Percentiles rank a stretch among this genome's conserved stretches.
Conservation (phyloP, 2,888 invertebrate species). For the Actias luna region DNA sequence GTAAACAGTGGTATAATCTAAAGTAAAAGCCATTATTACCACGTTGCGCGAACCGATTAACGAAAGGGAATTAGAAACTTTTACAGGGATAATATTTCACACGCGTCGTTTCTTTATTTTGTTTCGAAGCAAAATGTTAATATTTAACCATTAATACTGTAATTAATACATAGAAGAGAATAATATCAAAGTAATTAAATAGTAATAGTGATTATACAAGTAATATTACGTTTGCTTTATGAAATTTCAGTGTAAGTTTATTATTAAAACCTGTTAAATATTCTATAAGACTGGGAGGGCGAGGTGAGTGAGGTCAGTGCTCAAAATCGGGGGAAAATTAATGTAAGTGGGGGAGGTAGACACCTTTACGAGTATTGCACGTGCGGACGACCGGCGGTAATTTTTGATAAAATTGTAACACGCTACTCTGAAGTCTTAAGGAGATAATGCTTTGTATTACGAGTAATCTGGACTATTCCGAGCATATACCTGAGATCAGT, state of each 20-base stretch:
- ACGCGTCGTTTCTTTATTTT: background rate
- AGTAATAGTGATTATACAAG: conserved; percentile 9
- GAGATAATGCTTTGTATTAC: conserved; percentile 34
- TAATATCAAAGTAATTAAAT: background rate
- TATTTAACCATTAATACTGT: too few relatives aligned
- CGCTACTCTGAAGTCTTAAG: conserved; percentile 32
- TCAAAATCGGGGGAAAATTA: conserved; percentile 20
- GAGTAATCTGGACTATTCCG: conserved; percentile 29
- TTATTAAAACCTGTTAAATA: conserved; percentile 49
- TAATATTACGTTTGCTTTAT: conserved; percentile 31
- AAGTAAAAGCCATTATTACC: background rate
- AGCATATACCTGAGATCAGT: background rate
- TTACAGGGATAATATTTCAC: background rate
- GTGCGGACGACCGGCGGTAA: conserved; percentile 52
- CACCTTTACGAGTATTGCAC: conserved; percentile 62
- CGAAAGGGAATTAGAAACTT: background rate
- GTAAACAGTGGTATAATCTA: background rate
- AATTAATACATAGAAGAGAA: too few relatives aligned
- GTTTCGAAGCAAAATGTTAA: background rate
- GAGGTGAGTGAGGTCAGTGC: conserved; percentile 26
- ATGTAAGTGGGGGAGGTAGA: conserved; percentile 34
- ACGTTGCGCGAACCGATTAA: background rate
- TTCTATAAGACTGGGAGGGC: conserved; percentile 35
- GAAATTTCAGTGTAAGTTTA: conserved; percentile 35
- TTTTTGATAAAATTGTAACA: conserved; percentile 64